phyloP scores from a whole-genome alignment of 2,888 invertebrate genomes.

The Antheraea yamamai region DNA sequence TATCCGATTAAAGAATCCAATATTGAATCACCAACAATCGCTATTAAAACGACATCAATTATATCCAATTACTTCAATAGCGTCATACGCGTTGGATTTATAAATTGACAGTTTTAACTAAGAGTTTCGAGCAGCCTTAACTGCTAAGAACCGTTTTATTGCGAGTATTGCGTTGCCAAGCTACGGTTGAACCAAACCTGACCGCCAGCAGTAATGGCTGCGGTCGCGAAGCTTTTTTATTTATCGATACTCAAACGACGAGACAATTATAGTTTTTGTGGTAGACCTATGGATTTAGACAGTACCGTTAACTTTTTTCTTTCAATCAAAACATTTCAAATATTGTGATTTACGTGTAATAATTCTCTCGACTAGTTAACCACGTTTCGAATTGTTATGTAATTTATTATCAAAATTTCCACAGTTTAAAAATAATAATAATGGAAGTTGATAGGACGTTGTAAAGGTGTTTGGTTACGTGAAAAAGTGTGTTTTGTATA shows the following conservation, averaged over 20 bases:
- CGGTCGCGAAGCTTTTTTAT: background rate
- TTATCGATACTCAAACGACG: background rate
- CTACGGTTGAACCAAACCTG: slow-evolving; percentile 11
- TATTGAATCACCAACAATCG: background rate
- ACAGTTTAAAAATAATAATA: background rate
- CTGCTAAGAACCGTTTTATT: background rate
- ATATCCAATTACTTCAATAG: background rate
- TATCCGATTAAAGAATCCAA: background rate
- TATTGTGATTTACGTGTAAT: background rate
- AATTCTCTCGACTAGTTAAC: background rate
- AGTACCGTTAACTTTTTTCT: background rate
- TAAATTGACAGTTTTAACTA: background rate
- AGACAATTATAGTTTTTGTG: slow-evolving; percentile 2
- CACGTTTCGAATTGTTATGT: background rate
- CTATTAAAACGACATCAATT: background rate
- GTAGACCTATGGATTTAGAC: background rate
- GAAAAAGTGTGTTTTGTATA: background rate
- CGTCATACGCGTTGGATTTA: background rate
- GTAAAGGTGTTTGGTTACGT: background rate
- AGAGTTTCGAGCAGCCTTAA: background rate
- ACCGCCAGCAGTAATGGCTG: background rate
- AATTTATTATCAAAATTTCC: background rate
- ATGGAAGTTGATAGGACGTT: background rate
- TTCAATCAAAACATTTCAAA: background rate
- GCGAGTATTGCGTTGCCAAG: slow-evolving; percentile 2